Evolutionary conservation across 1,140 invertebrate genomes (phyloP).

Genomic region (Pseudomyrmex pallidus): DNA sequence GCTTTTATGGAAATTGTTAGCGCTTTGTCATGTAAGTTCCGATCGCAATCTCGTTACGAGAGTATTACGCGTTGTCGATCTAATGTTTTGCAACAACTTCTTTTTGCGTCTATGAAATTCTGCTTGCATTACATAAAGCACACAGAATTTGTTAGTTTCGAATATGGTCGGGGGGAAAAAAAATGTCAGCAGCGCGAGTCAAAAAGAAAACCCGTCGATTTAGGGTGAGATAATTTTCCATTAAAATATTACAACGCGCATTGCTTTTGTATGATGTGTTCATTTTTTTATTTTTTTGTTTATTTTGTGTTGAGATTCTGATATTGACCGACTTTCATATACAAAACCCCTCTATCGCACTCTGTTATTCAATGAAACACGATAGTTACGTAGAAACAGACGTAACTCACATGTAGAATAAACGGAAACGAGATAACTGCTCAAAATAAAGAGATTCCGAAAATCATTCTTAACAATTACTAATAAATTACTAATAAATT

Average conservation of each 20-base stretch:
- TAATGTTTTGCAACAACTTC: conserved; percentile 36
- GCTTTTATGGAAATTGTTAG: conserved; percentile 52
- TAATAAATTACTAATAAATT: no score
- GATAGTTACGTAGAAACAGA: background rate
- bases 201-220: background rate
- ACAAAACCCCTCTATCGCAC: background rate
- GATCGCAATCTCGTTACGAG: conserved; percentile 37
- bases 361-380: background rate
- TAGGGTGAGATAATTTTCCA: background rate
- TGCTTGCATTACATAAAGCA: background rate
- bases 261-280: conserved; percentile 12
- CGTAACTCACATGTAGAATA: background rate
- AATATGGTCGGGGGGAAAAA: background rate
- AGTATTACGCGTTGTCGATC: conserved; percentile 46
- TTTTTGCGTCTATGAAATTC: background rate
- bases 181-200: background rate
- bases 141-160: background rate
- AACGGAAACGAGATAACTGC: background rate
- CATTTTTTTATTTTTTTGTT: conserved; percentile 19
- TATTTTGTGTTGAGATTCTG: background rate
- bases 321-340: background rate
- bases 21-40: conserved; percentile 33
- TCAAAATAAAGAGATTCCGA: background rate
- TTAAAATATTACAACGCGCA: conserved; percentile 10
- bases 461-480: background rate